Evolutionary conservation across 2,113 vertebrate genomes (phyloP).

Genomic region (Alethe castanea): DNA sequence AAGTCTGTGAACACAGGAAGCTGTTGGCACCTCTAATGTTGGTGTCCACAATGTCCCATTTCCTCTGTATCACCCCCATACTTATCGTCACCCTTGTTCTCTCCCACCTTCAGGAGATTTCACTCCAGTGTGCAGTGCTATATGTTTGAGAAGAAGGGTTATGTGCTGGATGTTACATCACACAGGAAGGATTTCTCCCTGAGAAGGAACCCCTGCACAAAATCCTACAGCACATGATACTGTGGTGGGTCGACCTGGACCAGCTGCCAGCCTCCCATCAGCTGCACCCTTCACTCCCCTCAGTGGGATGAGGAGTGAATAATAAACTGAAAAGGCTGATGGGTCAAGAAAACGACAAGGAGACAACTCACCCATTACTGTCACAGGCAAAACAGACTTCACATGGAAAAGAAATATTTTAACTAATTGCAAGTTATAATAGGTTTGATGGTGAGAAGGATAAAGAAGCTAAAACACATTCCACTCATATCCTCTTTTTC

Average conservation of each 20-base stretch:
- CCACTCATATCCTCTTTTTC: neutral
- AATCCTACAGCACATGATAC: neutral
- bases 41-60: neutral
- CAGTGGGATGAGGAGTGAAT: neutral
- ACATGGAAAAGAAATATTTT: neutral
- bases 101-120: neutral
- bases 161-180: neutral
- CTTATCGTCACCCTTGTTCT: neutral
- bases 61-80: accelerated
- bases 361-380: neutral
- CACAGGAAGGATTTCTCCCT: neutral
- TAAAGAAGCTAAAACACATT: neutral
- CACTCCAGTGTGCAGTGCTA: neutral
- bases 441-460: neutral
- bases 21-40: neutral
- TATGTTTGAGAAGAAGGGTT: neutral
- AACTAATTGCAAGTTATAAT: neutral
- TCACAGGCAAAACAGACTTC: neutral
- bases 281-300: neutral
- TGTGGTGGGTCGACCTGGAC: accelerated
- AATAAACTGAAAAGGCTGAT: neutral
- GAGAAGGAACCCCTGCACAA: neutral
- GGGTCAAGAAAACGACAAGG: neutral
- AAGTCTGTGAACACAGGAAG: neutral
- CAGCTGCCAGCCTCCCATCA: neutral